Evolutionary conservation across 2,113 vertebrate genomes (phyloP).

Genomic region (Girardinichthys multiradiatus): DNA sequence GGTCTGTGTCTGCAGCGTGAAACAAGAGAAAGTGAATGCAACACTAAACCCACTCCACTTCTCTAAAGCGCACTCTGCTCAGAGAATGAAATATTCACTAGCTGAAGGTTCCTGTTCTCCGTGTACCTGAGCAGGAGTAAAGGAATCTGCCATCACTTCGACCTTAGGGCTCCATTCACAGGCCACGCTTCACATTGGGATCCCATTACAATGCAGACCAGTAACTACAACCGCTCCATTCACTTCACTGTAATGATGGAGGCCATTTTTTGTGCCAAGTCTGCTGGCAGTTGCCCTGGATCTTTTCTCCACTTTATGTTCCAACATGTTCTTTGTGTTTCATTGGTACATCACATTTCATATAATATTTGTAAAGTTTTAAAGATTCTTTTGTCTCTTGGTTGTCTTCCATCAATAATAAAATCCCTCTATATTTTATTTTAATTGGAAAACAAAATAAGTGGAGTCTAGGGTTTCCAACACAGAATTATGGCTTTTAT

Average conservation of each 20-base stretch:
- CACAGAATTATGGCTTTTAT: slow-evolving; percentile 46
- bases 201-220: slow-evolving; percentile 39
- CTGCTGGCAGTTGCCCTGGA: slow-evolving; percentile 75
- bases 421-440: slow-evolving; percentile 53
- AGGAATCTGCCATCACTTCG: slow-evolving; percentile 32
- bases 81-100: slow-evolving; percentile 74
- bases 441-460: slow-evolving; percentile 52
- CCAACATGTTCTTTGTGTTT: not conserved
- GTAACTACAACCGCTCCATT: slow-evolving; percentile 12
- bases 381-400: slow-evolving; percentile 43
- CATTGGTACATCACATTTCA: slow-evolving; percentile 36
- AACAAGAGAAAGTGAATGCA: slow-evolving; percentile 70
- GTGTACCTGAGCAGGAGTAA: slow-evolving; percentile 31
- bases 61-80: slow-evolving; percentile 21
- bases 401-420: slow-evolving; percentile 68
- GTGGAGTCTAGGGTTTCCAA: slow-evolving; percentile 60
- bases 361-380: slow-evolving; percentile 15
- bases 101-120: slow-evolving; percentile 25
- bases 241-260: slow-evolving; percentile 38
- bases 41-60: slow-evolving; percentile 45
- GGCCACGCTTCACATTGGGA: slow-evolving; percentile 19
- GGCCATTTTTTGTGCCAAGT: slow-evolving; percentile 58
- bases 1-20: slow-evolving; percentile 22
- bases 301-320: slow-evolving; percentile 24
- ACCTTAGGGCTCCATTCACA: slow-evolving; percentile 25